Conservation (phyloP, 1,140 invertebrate species). For the Coptotermes formosanus region DNA sequence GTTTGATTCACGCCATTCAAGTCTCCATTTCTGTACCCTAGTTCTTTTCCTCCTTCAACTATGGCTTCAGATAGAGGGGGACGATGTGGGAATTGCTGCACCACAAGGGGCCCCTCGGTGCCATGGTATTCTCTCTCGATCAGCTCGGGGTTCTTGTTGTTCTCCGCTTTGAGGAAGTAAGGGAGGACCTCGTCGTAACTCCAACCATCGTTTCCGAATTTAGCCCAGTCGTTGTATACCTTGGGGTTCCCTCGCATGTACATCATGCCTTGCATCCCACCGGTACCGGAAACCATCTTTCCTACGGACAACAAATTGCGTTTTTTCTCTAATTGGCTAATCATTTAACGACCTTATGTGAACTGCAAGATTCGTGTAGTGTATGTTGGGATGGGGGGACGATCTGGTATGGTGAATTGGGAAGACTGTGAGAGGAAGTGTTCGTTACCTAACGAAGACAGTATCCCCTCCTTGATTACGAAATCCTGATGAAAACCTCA, state of each 20-base stretch:
- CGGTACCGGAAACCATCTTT: slow-evolving; percentile 51
- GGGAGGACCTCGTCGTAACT: slow-evolving; percentile 50
- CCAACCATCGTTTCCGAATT: slow-evolving; percentile 48
- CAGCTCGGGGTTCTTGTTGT: slow-evolving; percentile 40
- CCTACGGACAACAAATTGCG: slow-evolving; percentile 31
- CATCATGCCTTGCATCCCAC: slow-evolving; percentile 55
- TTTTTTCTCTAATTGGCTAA: no score
- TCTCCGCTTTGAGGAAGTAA: slow-evolving; percentile 50
- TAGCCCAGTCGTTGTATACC: slow-evolving; percentile 60
- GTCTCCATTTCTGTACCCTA: slow-evolving; percentile 68
- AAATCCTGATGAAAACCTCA: no score
- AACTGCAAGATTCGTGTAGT: no score
- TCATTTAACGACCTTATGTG: no score
- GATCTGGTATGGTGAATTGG: no score
- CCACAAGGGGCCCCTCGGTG: slow-evolving; percentile 39
- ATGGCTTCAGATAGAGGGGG: slow-evolving; percentile 51
- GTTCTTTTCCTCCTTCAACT: slow-evolving; percentile 63
- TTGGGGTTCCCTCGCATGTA: slow-evolving; percentile 57
- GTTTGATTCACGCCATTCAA: slow-evolving; percentile 61
- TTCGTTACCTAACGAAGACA: no score
- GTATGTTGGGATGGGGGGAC: no score
- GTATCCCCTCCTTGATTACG: no score
- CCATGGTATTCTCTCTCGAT: slow-evolving; percentile 38
- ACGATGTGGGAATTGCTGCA: slow-evolving; percentile 36
- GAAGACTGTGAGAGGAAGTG: no score